A percentile compares a stretch with the other conserved stretches of the same genome.
Conservation (phyloP, 2,113 vertebrate species). For the Eclectus roratus region DNA sequence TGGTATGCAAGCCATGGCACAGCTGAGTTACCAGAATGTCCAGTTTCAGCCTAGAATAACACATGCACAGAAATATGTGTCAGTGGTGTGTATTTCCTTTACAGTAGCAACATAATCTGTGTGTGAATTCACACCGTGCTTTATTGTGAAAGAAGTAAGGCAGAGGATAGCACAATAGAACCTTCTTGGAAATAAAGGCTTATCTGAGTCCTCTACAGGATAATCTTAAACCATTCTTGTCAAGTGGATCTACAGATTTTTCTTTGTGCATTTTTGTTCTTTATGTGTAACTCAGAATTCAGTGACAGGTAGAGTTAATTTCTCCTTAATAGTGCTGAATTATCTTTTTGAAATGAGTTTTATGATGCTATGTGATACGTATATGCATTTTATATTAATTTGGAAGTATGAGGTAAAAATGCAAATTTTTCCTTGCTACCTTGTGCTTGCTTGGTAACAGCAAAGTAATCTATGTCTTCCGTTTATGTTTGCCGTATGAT, state of each 20-base stretch:
- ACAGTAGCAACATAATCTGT: neutral
- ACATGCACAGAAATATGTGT: neutral
- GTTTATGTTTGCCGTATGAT: neutral
- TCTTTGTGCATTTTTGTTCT: neutral
- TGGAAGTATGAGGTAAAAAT: neutral
- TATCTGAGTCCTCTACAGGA: neutral
- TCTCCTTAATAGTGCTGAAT: neutral
- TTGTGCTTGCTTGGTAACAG: neutral
- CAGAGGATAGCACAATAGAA: neutral
- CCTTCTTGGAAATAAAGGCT: neutral
- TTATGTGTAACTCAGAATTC: neutral
- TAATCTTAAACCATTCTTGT: neutral
- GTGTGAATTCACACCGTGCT: neutral
- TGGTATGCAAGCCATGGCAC: neutral
- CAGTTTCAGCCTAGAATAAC: neutral
- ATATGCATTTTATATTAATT: neutral
- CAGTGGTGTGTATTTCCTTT: neutral
- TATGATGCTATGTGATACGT: neutral
- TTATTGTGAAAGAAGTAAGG: neutral
- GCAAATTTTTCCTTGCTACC: neutral
- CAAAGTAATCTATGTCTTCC: neutral
- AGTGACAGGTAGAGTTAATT: neutral
- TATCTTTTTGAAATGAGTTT: neutral
- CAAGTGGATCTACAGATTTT: neutral
- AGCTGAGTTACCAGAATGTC: neutral